A percentile compares a stretch with the other conserved stretches of the same genome.
These are phyloP conservation scores for Gonocerus acuteangulatus DNA, from an alignment of 2,888 invertebrate genomes.

Conservation along the genomic window DNA sequence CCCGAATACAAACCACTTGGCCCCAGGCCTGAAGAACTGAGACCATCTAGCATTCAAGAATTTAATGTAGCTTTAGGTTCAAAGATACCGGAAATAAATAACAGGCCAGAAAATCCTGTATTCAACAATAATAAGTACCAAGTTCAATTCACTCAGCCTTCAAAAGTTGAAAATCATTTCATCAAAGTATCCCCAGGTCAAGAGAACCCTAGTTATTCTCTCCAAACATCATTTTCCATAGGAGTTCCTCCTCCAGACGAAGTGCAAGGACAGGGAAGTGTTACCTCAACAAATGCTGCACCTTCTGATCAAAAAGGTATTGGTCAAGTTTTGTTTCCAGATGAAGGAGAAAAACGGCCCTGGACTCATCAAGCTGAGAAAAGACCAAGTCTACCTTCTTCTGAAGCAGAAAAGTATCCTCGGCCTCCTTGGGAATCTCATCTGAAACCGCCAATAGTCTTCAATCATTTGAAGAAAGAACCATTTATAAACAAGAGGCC, in stretches of 20 bases:
- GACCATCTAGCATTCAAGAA: neutral
- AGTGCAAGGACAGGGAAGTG: conserved; percentile 26
- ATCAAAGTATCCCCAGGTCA: conserved; percentile 35
- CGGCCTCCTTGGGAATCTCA: conserved; percentile 47
- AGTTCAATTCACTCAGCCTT: conserved; percentile 26
- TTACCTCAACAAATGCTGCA: conserved; percentile 1
- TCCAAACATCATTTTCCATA: conserved; percentile 40
- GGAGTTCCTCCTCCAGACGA: conserved; percentile 34
- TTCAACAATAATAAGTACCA: neutral
- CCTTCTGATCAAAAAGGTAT: conserved; percentile 25
- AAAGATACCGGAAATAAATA: neutral
- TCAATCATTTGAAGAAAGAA: conserved; percentile 25
- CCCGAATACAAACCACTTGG: conserved; percentile 11
- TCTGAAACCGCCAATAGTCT: conserved; percentile 36
- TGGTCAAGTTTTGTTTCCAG: conserved; percentile 38
- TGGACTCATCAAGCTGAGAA: conserved; percentile 14
- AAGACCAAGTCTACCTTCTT: neutral
- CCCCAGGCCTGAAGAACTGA: conserved; percentile 9
- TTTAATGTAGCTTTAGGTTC: neutral
- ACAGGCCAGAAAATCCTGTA: neutral
- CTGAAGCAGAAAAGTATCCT: conserved; percentile 40
- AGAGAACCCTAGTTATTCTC: conserved; percentile 39
- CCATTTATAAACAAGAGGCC: conserved; percentile 27
- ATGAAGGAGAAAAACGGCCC: conserved; percentile 26
- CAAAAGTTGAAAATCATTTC: conserved; percentile 34